A percentile compares a stretch with the other conserved stretches of the same genome.
Conservation (phyloP, 2,888 invertebrate species). For the Drosophila rubida region DNA sequence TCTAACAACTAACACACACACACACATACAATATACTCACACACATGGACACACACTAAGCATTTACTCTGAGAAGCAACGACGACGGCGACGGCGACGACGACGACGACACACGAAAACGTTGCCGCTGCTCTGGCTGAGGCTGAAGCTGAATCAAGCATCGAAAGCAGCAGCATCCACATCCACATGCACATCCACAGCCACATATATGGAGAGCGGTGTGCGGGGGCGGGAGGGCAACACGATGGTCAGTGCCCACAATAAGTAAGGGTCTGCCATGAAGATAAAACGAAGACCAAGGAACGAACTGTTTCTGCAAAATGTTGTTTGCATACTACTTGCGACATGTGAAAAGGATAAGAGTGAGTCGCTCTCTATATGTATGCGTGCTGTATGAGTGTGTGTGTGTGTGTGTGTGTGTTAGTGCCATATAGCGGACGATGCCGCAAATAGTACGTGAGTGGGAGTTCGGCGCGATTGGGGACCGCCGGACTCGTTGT, state of each 20-base stretch:
- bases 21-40: slow-evolving; percentile 37
- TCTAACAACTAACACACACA: slow-evolving; percentile 41
- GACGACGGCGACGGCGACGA: slow-evolving; percentile 41
- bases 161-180: slow-evolving; percentile 64
- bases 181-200: slow-evolving; percentile 23
- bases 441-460: slow-evolving; percentile 69
- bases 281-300: slow-evolving; percentile 81
- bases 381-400: slow-evolving; percentile 23
- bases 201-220: slow-evolving; percentile 37
- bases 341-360: slow-evolving; percentile 83
- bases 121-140: slow-evolving; percentile 33
- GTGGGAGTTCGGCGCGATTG: slow-evolving; percentile 75
- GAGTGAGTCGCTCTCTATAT: slow-evolving; percentile 55
- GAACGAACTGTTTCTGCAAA: slow-evolving; percentile 82
- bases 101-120: slow-evolving; percentile 22
- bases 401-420: slow-evolving; percentile 25
- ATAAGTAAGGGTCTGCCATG: slow-evolving; percentile 81
- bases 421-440: slow-evolving; percentile 64
- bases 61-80: slow-evolving; percentile 77
- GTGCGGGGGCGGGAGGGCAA: slow-evolving; percentile 50
- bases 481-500: slow-evolving; percentile 70
- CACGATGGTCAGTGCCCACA: slow-evolving; percentile 74
- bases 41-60: slow-evolving; percentile 60
- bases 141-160: slow-evolving; percentile 72
- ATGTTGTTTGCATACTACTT: slow-evolving; percentile 84